Conservation (phyloP, 2,888 invertebrate genomes). For the Eupithecia centaureata region DNA sequence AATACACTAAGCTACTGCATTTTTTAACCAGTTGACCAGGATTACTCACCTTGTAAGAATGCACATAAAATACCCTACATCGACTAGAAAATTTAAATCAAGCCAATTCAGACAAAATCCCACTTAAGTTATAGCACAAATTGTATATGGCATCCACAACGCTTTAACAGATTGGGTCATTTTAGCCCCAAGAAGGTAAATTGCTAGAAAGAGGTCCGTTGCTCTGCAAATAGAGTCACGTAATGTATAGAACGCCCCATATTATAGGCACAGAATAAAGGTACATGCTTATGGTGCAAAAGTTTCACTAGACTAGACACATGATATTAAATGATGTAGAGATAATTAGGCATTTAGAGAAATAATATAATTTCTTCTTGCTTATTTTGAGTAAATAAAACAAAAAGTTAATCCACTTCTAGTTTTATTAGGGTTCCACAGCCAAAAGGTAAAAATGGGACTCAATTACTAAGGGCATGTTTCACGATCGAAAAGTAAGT, state of each 20-base stretch:
- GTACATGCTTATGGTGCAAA: conserved; percentile 13
- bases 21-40: background rate
- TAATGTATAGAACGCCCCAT: conserved; percentile 67
- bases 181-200: conserved; percentile 66
- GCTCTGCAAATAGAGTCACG: conserved; percentile 77
- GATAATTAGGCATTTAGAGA: background rate
- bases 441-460: too few relatives aligned
- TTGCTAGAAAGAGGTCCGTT: conserved; percentile 67
- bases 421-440: too few relatives aligned
- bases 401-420: too few relatives aligned
- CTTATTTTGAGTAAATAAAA: background rate
- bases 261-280: conserved; percentile 50
- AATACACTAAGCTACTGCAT: background rate
- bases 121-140: conserved; percentile 56
- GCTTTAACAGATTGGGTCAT: conserved; percentile 65
- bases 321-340: background rate
- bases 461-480: too few relatives aligned
- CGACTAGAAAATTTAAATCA: conserved; percentile 44
- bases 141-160: conserved; percentile 60
- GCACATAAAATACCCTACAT: conserved; percentile 20
- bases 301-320: conserved; percentile 17
- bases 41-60: background rate
- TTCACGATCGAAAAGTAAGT: too few relatives aligned
- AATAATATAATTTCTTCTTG: background rate
- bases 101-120: conserved; percentile 48